Evolutionary conservation across 2,113 vertebrate genomes (phyloP), one percentile per base, ranked within the genome.

Genomic region (Elephas maximus): DNA sequence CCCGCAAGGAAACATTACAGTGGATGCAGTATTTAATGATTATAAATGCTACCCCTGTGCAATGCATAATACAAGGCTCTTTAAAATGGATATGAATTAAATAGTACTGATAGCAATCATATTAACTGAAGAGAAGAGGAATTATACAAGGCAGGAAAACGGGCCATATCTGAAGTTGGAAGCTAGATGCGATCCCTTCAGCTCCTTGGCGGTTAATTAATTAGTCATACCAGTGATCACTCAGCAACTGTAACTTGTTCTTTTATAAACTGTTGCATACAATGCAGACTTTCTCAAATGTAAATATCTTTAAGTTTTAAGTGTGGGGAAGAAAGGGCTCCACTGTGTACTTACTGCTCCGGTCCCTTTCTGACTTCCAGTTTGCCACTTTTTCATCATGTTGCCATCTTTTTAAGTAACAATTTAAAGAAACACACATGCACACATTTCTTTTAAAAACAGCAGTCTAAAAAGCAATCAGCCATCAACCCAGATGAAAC

Each of bases 401-500:
- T 41, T 86, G n/a, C 26, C 57, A 41, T 92, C 51, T 78, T 88
- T 85, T 76, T 12, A 94, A 93, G 84, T 74, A 92, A 91, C n/a
- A 88, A 84, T 76, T 94, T 95, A 92, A 93, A 92, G 28, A 80
- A 30, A 53, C 76, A 53, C 73, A 74, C 37, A 41, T 37, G 41
- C 53, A 57, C 15, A 57, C 69, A 30, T 45, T 90, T 60, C 73
- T 90, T 60, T 2, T 69, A 78, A 94, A 83, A 76, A 37, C 71
- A 94, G 57, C 76, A 93, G 63, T 51, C 71, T 88, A 53, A 84
- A 45, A 92, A 90, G 41, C 84, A 92, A 81, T 93, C 57, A 91
- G 67, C 37, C 83, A 82, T 87, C 74, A 84, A 78, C 28, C 21
- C 60, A 96, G 97, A 97, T 81, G 96, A 93, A 95, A 87, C 83